phyloP scores from a whole-genome alignment of 2,888 invertebrate genomes.

The Merodon equestris region DNA sequence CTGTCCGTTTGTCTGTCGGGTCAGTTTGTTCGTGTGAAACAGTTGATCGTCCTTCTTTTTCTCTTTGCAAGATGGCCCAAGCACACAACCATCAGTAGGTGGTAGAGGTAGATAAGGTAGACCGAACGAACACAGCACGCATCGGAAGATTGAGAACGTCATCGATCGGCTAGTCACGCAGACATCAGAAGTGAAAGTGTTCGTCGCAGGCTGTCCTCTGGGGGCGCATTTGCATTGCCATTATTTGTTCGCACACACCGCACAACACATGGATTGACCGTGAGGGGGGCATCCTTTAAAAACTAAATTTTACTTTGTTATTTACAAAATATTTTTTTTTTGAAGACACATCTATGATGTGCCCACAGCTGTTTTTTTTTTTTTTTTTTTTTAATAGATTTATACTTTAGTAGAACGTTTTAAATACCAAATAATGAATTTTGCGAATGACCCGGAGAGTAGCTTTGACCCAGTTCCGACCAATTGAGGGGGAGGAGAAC shows the following conservation, averaged over 20 bases:
- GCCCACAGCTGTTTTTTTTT: slow-evolving; percentile 11
- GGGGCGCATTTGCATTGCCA: slow-evolving; percentile 66
- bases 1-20: neutral
- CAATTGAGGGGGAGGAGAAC: slow-evolving; percentile 37
- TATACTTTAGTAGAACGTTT: slow-evolving; percentile 14
- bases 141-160: slow-evolving; percentile 46
- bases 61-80: slow-evolving; percentile 34
- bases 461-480: slow-evolving; percentile 70
- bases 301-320: slow-evolving; percentile 64
- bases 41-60: slow-evolving; percentile 4
- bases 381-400: slow-evolving; percentile 27
- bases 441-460: slow-evolving; percentile 71
- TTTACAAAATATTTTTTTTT: slow-evolving; percentile 37
- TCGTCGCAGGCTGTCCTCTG: slow-evolving; percentile 58
- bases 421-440: slow-evolving; percentile 70
- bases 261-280: slow-evolving; percentile 59
- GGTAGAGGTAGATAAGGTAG: slow-evolving; percentile 23
- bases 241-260: slow-evolving; percentile 60
- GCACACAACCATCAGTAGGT: slow-evolving; percentile 47
- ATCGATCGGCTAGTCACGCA: no score
- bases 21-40: slow-evolving; percentile 30
- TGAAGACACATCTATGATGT: slow-evolving; percentile 56
- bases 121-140: slow-evolving; percentile 10
- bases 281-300: slow-evolving; percentile 58
- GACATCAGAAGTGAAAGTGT: slow-evolving; percentile 35